Percentiles rank a stretch among this genome's conserved stretches.
Evolutionary conservation across 2,797 vertebrate genomes (phyloP).

Genomic region (Pseudomugil tenellus): DNA sequence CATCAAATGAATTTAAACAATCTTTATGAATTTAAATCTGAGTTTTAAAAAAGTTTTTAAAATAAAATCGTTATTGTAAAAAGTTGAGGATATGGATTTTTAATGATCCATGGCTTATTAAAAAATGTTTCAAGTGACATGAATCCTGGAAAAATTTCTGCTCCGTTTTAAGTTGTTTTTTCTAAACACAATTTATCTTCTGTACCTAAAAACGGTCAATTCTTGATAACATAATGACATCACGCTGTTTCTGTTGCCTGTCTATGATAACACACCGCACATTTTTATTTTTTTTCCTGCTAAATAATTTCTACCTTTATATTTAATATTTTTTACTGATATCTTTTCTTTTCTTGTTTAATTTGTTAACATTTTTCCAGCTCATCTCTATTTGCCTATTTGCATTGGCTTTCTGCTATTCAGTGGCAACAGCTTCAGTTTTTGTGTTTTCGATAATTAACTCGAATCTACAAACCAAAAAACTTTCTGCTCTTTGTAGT

Average conservation of each 20-base stretch:
- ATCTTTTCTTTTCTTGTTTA: background rate
- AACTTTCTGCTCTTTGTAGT: background rate
- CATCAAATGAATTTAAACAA: too few relatives aligned
- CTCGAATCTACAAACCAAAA: conserved; percentile 1
- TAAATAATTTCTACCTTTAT: too few relatives aligned
- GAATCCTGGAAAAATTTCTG: too few relatives aligned
- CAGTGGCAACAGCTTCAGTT: background rate
- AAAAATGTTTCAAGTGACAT: background rate
- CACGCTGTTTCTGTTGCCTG: background rate
- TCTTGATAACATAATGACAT: background rate
- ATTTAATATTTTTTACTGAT: too few relatives aligned
- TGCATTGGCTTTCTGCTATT: too few relatives aligned
- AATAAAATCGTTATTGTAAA: too few relatives aligned
- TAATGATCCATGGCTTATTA: too few relatives aligned
- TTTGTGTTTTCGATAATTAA: conserved; percentile 10
- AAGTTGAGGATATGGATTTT: too few relatives aligned
- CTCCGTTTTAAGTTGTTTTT: background rate
- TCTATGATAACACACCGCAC: background rate
- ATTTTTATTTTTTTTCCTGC: background rate
- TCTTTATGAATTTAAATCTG: too few relatives aligned
- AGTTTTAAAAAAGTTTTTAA: too few relatives aligned
- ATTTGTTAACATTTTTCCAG: background rate
- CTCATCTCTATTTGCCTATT: background rate
- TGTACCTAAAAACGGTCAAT: background rate
- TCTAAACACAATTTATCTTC: too few relatives aligned